Conservation (phyloP, 2,888 invertebrate genomes). For the Bembecia ichneumoniformis region DNA sequence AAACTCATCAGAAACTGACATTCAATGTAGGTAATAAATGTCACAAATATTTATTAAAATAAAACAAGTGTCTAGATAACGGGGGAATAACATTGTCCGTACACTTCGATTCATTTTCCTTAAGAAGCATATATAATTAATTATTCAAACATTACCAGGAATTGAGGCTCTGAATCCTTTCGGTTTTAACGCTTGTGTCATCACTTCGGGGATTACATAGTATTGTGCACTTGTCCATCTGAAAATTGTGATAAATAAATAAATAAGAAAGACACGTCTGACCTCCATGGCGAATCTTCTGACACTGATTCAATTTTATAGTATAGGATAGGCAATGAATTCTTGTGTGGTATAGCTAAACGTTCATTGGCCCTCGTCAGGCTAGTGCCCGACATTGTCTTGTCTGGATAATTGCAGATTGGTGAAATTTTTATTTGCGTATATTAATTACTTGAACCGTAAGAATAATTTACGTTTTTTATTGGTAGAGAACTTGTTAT, state of each 20-base stretch:
- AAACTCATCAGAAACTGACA: no score
- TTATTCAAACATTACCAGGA: constrained; percentile 53
- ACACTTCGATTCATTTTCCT: no score
- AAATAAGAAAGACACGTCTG: constrained; percentile 12
- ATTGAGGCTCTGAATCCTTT: constrained; percentile 73
- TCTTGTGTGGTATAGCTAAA: no score
- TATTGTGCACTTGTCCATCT: constrained; percentile 10
- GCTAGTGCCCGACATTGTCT: no score
- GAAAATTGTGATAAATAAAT: neutral
- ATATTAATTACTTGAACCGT: no score
- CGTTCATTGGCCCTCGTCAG: no score
- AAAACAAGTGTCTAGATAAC: neutral
- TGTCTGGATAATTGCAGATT: no score
- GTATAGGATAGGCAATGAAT: no score
- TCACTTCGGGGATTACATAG: constrained; percentile 53
- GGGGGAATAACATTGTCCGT: neutral
- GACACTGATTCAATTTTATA: constrained; percentile 17
- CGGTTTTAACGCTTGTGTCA: constrained; percentile 67
- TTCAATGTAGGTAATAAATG: no score
- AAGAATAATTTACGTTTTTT: no score
- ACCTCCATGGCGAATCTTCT: constrained; percentile 23
- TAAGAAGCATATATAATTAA: neutral
- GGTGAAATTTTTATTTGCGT: no score
- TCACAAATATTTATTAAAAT: neutral
- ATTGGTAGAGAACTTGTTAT: no score